These are phyloP conservation scores for Danio rerio DNA, from an alignment of 2,113 vertebrate genomes.

Conservation along the genomic window DNA sequence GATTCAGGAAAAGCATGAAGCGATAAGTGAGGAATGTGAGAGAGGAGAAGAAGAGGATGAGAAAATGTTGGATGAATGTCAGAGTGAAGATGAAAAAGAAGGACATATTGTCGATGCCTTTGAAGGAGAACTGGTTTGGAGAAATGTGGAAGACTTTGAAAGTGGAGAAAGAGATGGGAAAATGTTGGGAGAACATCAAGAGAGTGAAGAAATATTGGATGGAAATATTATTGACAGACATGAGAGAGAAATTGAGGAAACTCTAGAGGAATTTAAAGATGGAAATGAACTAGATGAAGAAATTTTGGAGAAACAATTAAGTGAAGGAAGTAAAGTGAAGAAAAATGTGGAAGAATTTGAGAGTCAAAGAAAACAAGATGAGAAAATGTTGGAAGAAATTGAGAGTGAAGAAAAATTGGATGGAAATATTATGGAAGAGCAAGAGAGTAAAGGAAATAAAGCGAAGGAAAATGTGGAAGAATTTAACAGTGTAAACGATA, in stretches of 20 bases:
- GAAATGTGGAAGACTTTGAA: too few species aligned
- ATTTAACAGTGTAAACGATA: too few species aligned
- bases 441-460: too few species aligned
- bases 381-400: background rate
- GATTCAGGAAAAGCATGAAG: background rate
- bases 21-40: too few species aligned
- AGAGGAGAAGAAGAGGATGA: too few species aligned
- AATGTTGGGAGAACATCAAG: too few species aligned
- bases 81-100: background rate
- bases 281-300: background rate
- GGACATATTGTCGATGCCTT: too few species aligned
- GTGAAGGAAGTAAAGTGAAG: background rate
- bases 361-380: background rate
- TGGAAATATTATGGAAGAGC: background rate
- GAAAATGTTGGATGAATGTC: too few species aligned
- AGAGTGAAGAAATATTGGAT: background rate
- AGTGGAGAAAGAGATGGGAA: background rate
- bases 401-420: background rate
- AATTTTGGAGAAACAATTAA: fast-evolving
- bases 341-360: background rate
- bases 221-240: background rate
- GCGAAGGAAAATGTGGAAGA: background rate
- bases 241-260: background rate
- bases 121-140: too few species aligned
- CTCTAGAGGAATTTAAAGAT: background rate